Base-by-base conservation (phyloP, 1,140 invertebrate species). In the Bursaphelenchus mucronatus region DNA sequence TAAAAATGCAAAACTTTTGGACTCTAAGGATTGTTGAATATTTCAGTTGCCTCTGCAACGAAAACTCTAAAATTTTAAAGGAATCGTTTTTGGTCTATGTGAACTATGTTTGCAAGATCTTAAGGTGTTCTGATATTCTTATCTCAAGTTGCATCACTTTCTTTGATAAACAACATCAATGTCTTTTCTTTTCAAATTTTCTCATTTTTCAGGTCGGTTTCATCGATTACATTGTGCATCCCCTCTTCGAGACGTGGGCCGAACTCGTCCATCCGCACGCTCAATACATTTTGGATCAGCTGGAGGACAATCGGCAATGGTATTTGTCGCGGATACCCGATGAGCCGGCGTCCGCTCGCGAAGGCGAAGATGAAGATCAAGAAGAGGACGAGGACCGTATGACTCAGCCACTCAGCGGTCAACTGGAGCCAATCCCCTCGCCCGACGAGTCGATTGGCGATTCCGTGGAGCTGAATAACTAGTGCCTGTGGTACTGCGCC, bases 151-250 rank as follows among this genome's bases (percentile, higher is more conserved):
- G 2, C 5, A 30, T 30, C 30, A 30, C 30, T 30, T 30, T 30
- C n/a, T 11, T 71, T 46, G 19, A 44, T 53, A 21, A 63, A 11
- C 47, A 65, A 6, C 11, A 43, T 59, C 13, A 44, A 51, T 44
- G 0, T 15, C 58, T 30, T 2, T 13, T 21, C 69, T 61, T 51
- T 54, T 69, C 76, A 30, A 30, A 30, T 30, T 30, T 30, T 30
- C 30, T 30, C 30, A 30, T 30, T 30, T n/a, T 78, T 49, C 83
- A 90, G 87, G 93, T 98, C 78, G 94, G 94, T 68, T 98, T 98
- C 82, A 99, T 99, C 78, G 94, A 97, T 84, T 98, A 97, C 82
- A 98, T 99, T 78, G 93, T 97, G 4, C 94, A 97, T 85, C 95
- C 95, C 8, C 83, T 98, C 17, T 99, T 93, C 92, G 95, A 99